Base-by-base conservation (phyloP, 2,888 invertebrate genomes). In the Hecatera dysodea region DNA sequence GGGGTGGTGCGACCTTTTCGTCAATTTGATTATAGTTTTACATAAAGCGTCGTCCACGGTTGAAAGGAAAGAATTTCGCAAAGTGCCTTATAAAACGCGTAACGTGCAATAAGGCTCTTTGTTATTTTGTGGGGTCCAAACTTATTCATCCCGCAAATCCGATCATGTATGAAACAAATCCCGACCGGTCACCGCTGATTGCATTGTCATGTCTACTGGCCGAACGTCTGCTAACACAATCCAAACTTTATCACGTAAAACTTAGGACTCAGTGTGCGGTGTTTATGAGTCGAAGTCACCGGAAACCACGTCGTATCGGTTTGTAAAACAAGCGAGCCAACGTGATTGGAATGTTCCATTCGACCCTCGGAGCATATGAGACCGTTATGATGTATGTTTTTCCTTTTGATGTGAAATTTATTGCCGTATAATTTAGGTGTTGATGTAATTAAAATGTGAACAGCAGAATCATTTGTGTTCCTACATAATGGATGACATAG, bases 91-190 rank as follows among this genome's bases (percentile, higher is more conserved):
- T 93, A 94, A 93, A 94, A 93, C 92, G 91, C 89, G 92, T 92
- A 92, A 93, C 92, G 88, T 86, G 92, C 92, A 93, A 93, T 93
- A 93, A 93, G 91, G 90, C 92, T 92, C 90, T 93, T 91, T 94
- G 95, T 95, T 96, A 94, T 96, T 93, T 92, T 93, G 94, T 94
- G 94, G 95, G 95, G 95, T 94, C 93, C 92, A 94, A 96, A 95
- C 95, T 95, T 95, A 95, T 96, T 95, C 95, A 95, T 95, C 95
- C 95, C 90, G 92, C 93, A 96, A 95, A 95, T 95, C 96, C 95
- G 94, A 90, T 94, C 95, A 95, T 95, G 96, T 95, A 95, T 94
- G 95, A 95, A 93, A 91, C 93, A 95, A 96, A 95, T 95, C 96
- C 95, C 92, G 93, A 92, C 90, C 94, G 96, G 96, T 96, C 96